Evolutionary conservation across 1,140 invertebrate genomes (phyloP).

Genomic region (Aphelinus certus): DNA sequence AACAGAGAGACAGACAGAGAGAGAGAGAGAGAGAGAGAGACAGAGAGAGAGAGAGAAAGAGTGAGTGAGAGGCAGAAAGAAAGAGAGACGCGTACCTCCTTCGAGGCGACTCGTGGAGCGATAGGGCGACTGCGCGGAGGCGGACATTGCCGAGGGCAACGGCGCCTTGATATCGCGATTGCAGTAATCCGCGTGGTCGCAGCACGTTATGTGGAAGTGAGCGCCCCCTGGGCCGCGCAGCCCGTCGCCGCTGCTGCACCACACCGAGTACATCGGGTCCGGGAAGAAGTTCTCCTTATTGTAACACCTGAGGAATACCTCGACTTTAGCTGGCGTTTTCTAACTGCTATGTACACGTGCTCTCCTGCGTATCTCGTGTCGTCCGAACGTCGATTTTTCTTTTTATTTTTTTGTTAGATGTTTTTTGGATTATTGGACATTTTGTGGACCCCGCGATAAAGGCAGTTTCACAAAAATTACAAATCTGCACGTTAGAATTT

Average conservation of each 20-base stretch:
- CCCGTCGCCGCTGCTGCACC: slow-evolving; percentile 59
- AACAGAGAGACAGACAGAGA: neutral
- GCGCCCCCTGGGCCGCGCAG: slow-evolving; percentile 54
- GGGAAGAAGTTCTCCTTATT: slow-evolving; percentile 66
- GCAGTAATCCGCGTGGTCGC: slow-evolving; percentile 70
- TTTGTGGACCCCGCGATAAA: too few relatives aligned
- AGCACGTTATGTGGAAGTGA: slow-evolving; percentile 66
- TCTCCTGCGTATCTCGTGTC: too few relatives aligned
- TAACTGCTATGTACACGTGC: neutral
- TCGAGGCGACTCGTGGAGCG: slow-evolving; percentile 51
- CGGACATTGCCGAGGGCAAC: slow-evolving; percentile 53
- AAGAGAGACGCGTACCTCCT: slow-evolving; percentile 49
- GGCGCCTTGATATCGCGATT: slow-evolving; percentile 67
- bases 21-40: neutral
- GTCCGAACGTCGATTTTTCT: neutral
- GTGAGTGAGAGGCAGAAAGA: too few relatives aligned
- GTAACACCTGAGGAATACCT: slow-evolving; percentile 67
- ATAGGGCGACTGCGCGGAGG: slow-evolving; percentile 49
- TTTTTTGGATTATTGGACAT: too few relatives aligned
- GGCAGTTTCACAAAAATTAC: too few relatives aligned
- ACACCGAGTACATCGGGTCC: slow-evolving; percentile 62
- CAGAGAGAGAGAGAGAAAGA: neutral
- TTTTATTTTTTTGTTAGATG: neutral
- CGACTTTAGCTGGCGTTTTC: slow-evolving; percentile 25
- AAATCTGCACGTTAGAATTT: too few relatives aligned